Conservation (phyloP, 2,888 invertebrate genomes). For the Drosophila neonasuta region DNA sequence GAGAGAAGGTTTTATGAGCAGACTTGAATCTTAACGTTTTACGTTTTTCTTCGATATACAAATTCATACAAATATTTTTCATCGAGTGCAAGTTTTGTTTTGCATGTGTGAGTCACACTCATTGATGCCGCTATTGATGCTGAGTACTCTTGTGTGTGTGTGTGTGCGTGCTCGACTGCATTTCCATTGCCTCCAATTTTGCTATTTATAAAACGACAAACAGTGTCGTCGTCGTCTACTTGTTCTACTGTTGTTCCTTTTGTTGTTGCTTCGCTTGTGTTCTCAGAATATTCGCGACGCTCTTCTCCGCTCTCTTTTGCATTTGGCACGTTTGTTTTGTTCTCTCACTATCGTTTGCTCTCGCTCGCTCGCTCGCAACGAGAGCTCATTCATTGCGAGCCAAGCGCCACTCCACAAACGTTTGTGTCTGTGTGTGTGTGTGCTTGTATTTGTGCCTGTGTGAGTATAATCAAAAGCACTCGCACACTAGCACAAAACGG, state of each 20-base stretch:
- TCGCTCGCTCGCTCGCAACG: slow-evolving; percentile 1
- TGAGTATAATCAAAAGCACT: slow-evolving; percentile 29
- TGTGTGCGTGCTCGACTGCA: slow-evolving; percentile 40
- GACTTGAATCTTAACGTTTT: background rate
- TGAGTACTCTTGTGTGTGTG: too few species aligned
- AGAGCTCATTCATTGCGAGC: slow-evolving; percentile 48
- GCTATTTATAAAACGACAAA: slow-evolving; percentile 50
- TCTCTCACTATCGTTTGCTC: slow-evolving; percentile 20
- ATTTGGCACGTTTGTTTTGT: slow-evolving; percentile 43
- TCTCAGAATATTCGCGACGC: slow-evolving; percentile 12
- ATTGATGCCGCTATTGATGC: slow-evolving; percentile 28
- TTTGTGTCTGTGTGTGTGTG: slow-evolving; percentile 6
- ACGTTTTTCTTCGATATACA: slow-evolving; percentile 12
- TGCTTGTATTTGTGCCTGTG: slow-evolving; percentile 13
- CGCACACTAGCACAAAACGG: slow-evolving; percentile 26
- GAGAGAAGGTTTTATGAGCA: background rate
- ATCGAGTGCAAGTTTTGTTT: background rate
- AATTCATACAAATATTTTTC: slow-evolving; percentile 26
- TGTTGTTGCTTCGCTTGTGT: slow-evolving; percentile 16
- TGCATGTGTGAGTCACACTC: slow-evolving; percentile 30
- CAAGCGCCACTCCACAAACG: slow-evolving; percentile 41
- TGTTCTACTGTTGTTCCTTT: slow-evolving; percentile 4
- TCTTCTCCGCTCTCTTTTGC: slow-evolving; percentile 25
- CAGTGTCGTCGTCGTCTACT: background rate
- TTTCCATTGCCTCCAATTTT: slow-evolving; percentile 41